Evolutionary conservation across 2,113 vertebrate genomes (phyloP).

Genomic region (Raja brachyura): DNA sequence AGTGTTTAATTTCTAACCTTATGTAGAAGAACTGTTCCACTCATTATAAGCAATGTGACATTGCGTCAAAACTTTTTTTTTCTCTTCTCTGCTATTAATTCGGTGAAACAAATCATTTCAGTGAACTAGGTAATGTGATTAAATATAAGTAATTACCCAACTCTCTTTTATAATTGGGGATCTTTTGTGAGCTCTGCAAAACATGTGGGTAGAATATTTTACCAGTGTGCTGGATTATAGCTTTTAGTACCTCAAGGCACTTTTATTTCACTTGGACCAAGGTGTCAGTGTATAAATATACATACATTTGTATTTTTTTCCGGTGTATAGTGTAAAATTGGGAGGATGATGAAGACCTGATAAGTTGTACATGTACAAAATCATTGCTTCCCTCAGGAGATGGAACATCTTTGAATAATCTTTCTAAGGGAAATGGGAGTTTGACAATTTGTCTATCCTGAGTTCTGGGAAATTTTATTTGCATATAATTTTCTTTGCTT

Average conservation of each 20-base stretch:
- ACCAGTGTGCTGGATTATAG: not conserved
- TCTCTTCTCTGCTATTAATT: not conserved
- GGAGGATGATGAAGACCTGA: not conserved
- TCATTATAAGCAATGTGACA: not conserved
- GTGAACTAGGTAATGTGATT: not conserved
- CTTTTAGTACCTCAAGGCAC: slow-evolving; percentile 8
- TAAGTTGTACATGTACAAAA: not conserved
- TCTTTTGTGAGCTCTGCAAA: not conserved
- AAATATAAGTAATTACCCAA: not conserved
- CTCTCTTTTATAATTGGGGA: slow-evolving; percentile 14
- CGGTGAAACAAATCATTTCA: not conserved
- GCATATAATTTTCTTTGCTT: not conserved
- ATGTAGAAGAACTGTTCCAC: not conserved
- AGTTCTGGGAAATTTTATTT: not conserved
- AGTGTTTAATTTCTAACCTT: not conserved
- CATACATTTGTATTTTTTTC: not conserved
- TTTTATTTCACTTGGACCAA: slow-evolving; percentile 1
- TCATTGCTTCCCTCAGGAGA: not conserved
- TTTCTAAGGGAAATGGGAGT: not conserved
- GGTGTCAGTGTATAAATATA: not conserved
- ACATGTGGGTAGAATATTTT: not conserved
- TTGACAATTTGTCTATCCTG: not conserved
- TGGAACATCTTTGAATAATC: not conserved
- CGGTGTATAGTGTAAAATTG: not conserved
- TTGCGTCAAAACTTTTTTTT: too few relatives aligned